Conservation (phyloP, 2,888 invertebrate genomes). For the Gonocerus acuteangulatus region DNA sequence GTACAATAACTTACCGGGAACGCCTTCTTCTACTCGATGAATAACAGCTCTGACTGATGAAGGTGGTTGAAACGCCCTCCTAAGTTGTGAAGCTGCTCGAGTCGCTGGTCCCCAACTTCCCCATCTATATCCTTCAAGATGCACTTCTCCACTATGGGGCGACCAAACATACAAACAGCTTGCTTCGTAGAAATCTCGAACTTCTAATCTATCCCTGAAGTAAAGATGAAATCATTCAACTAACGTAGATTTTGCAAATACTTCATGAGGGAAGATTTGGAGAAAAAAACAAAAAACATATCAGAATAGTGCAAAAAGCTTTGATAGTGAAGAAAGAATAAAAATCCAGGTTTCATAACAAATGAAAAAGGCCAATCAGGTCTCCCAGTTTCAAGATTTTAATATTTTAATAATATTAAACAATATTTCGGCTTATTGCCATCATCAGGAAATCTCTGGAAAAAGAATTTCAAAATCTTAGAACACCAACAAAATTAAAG, state of each 20-base stretch:
- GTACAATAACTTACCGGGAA: slow-evolving; percentile 11
- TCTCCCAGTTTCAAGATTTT: too few relatives aligned
- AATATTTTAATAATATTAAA: too few relatives aligned
- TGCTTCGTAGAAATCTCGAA: slow-evolving; percentile 38
- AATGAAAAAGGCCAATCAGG: too few relatives aligned
- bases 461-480: too few relatives aligned
- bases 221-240: neutral
- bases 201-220: slow-evolving; percentile 23
- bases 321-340: too few relatives aligned
- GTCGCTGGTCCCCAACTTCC: slow-evolving; percentile 25
- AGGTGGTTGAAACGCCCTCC: slow-evolving; percentile 24
- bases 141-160: slow-evolving; percentile 36
- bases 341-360: too few relatives aligned
- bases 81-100: slow-evolving; percentile 29
- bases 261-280: too few relatives aligned
- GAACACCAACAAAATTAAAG: too few relatives aligned
- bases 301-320: too few relatives aligned
- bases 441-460: too few relatives aligned
- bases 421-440: too few relatives aligned
- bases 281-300: neutral
- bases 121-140: slow-evolving; percentile 38
- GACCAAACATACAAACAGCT: slow-evolving; percentile 39
- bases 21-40: slow-evolving; percentile 18
- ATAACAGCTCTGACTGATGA: slow-evolving; percentile 21
- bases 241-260: neutral